phyloP scores from a whole-genome alignment of 2,797 vertebrate species.

The Crenuchus spilurus region DNA sequence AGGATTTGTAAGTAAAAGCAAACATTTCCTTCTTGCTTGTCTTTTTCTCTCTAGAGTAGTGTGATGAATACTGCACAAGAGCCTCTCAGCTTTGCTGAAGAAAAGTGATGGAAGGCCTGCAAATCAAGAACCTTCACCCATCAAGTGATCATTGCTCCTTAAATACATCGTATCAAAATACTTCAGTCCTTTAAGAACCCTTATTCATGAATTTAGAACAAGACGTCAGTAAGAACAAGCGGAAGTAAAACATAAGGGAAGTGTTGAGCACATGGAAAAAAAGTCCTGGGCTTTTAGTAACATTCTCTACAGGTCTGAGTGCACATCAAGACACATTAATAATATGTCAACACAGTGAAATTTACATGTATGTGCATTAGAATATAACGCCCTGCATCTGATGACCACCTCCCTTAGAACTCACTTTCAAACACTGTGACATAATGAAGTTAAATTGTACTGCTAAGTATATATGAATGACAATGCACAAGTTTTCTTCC shows the following conservation, averaged over 20 bases:
- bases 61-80: neutral
- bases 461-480: neutral
- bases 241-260: neutral
- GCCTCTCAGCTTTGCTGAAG: neutral
- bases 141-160: neutral
- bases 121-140: neutral
- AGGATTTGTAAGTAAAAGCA: neutral
- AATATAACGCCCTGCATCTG: neutral
- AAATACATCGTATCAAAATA: neutral
- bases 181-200: neutral
- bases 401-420: neutral
- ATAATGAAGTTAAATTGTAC: neutral
- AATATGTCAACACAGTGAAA: neutral
- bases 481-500: neutral
- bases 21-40: neutral
- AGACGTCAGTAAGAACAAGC: neutral
- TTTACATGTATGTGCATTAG: neutral
- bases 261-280: neutral
- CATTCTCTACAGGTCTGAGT: neutral
- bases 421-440: conserved; percentile 18
- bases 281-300: neutral
- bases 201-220: neutral
- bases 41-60: neutral
- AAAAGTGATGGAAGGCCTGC: neutral
- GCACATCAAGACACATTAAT: neutral